Evolutionary conservation across 2,888 invertebrate genomes (phyloP).

Genomic region (Temnothorax rugatulus): DNA sequence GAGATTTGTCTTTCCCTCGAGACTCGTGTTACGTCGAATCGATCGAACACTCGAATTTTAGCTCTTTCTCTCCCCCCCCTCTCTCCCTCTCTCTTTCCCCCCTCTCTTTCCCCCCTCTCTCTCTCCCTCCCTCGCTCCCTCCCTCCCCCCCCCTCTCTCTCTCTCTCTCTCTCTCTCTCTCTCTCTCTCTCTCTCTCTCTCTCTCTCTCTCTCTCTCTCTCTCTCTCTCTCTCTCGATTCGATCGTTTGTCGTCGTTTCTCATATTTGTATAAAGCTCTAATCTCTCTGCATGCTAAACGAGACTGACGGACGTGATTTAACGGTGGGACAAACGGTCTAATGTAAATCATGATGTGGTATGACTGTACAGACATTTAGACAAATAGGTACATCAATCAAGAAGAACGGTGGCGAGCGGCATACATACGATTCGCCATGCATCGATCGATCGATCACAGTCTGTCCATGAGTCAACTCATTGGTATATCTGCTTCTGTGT

Average conservation of each 20-base stretch:
- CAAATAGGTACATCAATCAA: conserved; percentile 87
- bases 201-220: too few relatives aligned
- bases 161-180: too few relatives aligned
- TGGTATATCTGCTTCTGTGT: conserved; percentile 94
- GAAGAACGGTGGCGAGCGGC: conserved; percentile 88
- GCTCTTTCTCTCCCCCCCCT: too few relatives aligned
- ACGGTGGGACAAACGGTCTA: conserved; percentile 52
- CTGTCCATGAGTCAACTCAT: conserved; percentile 90
- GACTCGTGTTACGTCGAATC: conserved; percentile 23
- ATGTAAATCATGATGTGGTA: conserved; percentile 66
- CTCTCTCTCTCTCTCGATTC: not conserved
- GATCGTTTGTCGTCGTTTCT: conserved; percentile 42
- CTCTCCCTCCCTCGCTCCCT: too few relatives aligned
- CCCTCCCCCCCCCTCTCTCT: too few relatives aligned
- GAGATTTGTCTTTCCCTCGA: conserved; percentile 47
- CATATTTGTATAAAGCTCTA: conserved; percentile 45
- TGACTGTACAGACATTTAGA: conserved; percentile 87
- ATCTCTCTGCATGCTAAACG: conserved; percentile 70
- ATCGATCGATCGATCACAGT: conserved; percentile 83
- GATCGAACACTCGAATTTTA: conserved; percentile 7
- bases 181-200: not conserved
- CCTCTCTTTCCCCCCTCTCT: too few relatives aligned
- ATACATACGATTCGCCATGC: conserved; percentile 87
- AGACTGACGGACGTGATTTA: conserved; percentile 71
- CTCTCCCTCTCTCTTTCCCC: too few relatives aligned